Percentiles rank a stretch among this genome's conserved stretches.
phyloP scores from a whole-genome alignment of 2,888 invertebrate genomes.

The Imbricaverruca yamaguchii region DNA sequence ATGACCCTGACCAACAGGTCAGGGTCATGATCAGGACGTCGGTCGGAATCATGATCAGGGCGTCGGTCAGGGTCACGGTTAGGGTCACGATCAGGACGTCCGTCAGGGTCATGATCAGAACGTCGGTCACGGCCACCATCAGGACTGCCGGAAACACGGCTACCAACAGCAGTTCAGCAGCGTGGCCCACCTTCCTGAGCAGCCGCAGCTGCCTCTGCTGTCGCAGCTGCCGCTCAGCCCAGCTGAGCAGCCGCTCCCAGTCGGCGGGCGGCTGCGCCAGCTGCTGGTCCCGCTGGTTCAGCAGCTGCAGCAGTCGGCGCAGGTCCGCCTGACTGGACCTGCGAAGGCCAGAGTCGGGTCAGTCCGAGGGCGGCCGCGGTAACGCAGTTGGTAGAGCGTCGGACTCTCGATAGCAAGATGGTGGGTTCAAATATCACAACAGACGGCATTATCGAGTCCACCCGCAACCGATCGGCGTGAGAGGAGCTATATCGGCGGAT shows the following conservation, averaged over 20 bases:
- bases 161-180: too few species aligned
- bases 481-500: too few species aligned
- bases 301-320: constrained; percentile 67
- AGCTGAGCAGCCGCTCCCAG: constrained; percentile 71
- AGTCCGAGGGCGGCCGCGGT: background rate
- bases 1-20: too few species aligned
- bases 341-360: background rate
- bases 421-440: background rate
- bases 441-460: background rate
- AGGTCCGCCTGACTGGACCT: constrained; percentile 51
- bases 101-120: background rate
- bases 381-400: background rate
- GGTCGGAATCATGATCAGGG: too few species aligned
- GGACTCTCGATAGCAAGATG: background rate
- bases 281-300: constrained; percentile 63
- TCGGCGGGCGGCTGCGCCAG: constrained; percentile 68
- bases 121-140: background rate
- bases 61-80: background rate
- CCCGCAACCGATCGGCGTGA: too few species aligned
- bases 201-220: constrained; percentile 43
- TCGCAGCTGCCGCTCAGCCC: constrained; percentile 62
- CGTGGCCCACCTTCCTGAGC: background rate
- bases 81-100: background rate
- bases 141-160: background rate
- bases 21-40: too few species aligned